These are phyloP conservation scores for Synanthedon vespiformis DNA, from an alignment of 2,888 invertebrate species.

Conservation along the genomic window DNA sequence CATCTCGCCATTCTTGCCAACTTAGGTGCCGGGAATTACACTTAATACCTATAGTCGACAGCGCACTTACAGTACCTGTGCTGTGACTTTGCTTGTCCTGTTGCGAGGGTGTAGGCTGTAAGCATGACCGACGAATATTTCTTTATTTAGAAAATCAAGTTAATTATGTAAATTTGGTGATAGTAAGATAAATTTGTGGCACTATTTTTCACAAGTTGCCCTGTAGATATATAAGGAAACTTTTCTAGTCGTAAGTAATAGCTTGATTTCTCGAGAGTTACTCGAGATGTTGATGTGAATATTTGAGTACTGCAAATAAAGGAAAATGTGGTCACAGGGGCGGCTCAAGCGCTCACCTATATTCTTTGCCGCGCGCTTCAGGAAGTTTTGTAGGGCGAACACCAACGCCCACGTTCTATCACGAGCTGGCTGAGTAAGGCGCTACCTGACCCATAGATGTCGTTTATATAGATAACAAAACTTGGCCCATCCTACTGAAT, in stretches of 20 bases:
- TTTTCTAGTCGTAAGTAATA: neutral
- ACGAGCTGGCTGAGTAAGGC: conserved; percentile 59
- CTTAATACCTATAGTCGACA: too few species aligned
- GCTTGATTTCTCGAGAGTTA: too few species aligned
- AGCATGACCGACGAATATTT: too few species aligned
- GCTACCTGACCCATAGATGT: neutral
- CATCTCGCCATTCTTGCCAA: too few species aligned
- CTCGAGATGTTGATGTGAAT: neutral
- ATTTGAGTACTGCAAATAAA: neutral
- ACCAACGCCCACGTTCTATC: conserved; percentile 65
- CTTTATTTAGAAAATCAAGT: too few species aligned
- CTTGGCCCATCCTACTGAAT: neutral
- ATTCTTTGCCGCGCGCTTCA: conserved; percentile 47
- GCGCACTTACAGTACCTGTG: too few species aligned
- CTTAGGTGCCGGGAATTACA: too few species aligned
- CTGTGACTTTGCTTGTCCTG: too few species aligned
- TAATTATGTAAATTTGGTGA: too few species aligned
- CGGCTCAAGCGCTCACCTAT: conserved; percentile 54
- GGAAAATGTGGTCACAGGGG: conserved; percentile 42
- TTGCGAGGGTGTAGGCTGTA: too few species aligned
- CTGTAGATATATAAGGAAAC: neutral
- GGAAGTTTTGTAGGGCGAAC: conserved; percentile 62
- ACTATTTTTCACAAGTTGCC: too few species aligned
- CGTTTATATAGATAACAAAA: neutral
- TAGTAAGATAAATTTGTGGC: too few species aligned